Conservation (phyloP, 2,113 vertebrate genomes). For the Cisticola juncidis region DNA sequence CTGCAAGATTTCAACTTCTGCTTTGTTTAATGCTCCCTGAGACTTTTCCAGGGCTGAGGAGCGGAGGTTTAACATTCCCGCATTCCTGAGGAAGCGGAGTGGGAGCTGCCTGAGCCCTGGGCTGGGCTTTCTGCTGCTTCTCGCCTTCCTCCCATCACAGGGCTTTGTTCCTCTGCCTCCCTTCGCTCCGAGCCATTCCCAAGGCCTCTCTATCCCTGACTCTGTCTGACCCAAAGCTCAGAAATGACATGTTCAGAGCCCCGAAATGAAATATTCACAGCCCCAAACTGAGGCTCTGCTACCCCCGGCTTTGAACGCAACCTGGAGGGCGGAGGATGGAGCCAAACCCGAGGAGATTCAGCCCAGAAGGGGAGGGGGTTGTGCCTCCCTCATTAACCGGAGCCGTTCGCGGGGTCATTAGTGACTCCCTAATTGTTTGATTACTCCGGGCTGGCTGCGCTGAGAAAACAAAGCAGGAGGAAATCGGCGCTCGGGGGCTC, state of each 20-base stretch:
- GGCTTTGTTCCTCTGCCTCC: not conserved
- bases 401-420: not conserved
- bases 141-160: not conserved
- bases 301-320: not conserved
- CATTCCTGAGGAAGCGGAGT: not conserved
- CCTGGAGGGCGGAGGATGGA: not conserved
- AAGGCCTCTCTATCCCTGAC: not conserved
- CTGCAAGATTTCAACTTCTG: not conserved
- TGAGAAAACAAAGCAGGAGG: not conserved
- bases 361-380: not conserved
- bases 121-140: not conserved
- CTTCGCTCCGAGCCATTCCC: not conserved
- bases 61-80: not conserved
- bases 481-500: not conserved
- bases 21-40: not conserved
- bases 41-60: not conserved
- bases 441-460: not conserved
- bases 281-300: not conserved
- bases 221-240: not conserved
- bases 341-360: not conserved
- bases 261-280: not conserved
- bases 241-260: too few species aligned
- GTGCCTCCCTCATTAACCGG: not conserved
- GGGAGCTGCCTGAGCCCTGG: not conserved
- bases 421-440: not conserved